Evolutionary conservation across 2,888 invertebrate species (phyloP).

Genomic region (Tanytarsus gracilentus): DNA sequence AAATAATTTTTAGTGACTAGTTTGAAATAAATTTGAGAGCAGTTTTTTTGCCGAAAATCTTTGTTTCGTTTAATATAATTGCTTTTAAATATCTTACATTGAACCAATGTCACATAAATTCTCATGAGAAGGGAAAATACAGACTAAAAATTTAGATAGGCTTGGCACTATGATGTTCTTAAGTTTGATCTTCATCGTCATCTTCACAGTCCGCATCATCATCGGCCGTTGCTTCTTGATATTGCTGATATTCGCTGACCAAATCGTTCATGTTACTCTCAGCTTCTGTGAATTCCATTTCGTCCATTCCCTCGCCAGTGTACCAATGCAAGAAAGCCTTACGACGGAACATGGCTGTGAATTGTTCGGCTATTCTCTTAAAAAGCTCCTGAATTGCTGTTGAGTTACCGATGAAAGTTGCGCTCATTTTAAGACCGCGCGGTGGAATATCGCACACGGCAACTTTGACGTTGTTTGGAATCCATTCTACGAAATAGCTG

Average conservation of each 20-base stretch:
- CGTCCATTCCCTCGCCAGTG: constrained; percentile 96
- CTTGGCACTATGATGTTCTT: too few relatives aligned
- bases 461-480: constrained; percentile 72
- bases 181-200: constrained; percentile 8
- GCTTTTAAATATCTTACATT: too few relatives aligned
- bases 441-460: constrained; percentile 76
- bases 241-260: constrained; percentile 88
- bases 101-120: too few relatives aligned
- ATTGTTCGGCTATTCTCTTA: constrained; percentile 69
- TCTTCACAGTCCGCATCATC: constrained; percentile 53
- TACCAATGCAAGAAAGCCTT: constrained; percentile 98
- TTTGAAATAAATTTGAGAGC: neutral
- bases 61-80: too few relatives aligned
- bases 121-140: too few relatives aligned
- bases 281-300: constrained; percentile 94
- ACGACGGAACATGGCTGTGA: constrained; percentile 88
- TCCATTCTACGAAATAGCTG: constrained; percentile 60
- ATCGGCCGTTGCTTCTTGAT: constrained; percentile 84
- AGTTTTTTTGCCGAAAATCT: too few relatives aligned
- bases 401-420: constrained; percentile 68
- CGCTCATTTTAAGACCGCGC: constrained; percentile 64
- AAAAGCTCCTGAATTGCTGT: constrained; percentile 69
- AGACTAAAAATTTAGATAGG: too few relatives aligned
- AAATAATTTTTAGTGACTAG: neutral
- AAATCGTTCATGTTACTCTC: constrained; percentile 91